Evolutionary conservation across 2,888 invertebrate species (phyloP).

Genomic region (Scaptodrosophila latifasciaeformis): DNA sequence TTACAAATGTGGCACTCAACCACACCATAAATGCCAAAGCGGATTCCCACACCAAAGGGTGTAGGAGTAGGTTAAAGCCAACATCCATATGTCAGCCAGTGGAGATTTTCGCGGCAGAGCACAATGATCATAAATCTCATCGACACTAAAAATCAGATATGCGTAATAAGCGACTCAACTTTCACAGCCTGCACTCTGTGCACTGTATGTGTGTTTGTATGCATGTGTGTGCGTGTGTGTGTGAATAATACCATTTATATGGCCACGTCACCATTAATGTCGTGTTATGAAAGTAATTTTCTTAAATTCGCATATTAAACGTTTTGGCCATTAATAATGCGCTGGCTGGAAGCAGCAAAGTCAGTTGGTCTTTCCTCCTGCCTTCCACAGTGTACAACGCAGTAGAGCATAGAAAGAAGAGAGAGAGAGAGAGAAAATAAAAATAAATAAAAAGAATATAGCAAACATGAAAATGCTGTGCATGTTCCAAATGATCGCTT

Average conservation of each 20-base stretch:
- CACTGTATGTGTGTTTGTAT: not conserved
- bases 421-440: not conserved
- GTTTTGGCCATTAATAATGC: slow-evolving; percentile 57
- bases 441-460: slow-evolving; percentile 26
- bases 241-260: slow-evolving; percentile 39
- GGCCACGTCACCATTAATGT: slow-evolving; percentile 55
- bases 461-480: slow-evolving; percentile 61
- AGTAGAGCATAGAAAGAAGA: not conserved
- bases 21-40: not conserved
- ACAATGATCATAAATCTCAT: slow-evolving; percentile 55
- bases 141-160: slow-evolving; percentile 67
- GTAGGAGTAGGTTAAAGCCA: slow-evolving; percentile 33
- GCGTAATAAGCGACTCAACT: slow-evolving; percentile 24
- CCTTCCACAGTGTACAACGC: no score
- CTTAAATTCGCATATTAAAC: slow-evolving; percentile 68
- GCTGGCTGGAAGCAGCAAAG: not conserved
- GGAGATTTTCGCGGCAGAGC: slow-evolving; percentile 23
- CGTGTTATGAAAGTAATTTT: slow-evolving; percentile 66
- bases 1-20: not conserved
- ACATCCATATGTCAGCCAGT: slow-evolving; percentile 44
- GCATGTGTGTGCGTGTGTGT: not conserved
- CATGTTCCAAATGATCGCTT: slow-evolving; percentile 71
- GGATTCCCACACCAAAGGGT: no score
- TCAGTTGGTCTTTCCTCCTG: no score
- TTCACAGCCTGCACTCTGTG: not conserved